Base-by-base conservation (phyloP, 1,140 invertebrate genomes). In the Tetramorium alpestre region DNA sequence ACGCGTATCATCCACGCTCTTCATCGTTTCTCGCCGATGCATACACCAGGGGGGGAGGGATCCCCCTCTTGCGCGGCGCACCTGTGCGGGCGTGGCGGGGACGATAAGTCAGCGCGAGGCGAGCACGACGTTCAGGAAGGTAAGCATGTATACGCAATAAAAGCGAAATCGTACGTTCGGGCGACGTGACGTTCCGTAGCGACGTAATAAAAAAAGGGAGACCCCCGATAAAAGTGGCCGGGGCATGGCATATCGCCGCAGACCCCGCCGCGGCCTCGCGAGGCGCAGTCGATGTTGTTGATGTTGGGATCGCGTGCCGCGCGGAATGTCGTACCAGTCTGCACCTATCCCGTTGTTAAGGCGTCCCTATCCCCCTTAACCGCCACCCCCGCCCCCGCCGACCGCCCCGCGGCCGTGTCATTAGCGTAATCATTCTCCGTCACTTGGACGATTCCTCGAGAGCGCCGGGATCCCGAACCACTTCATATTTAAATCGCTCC, bases 361-460 rank as follows among this genome's bases (percentile, higher is more conserved):
- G 70, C 69, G 54, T 87, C 72, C 62, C n/a, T 69, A 16, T 77
- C 13, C 44, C 25, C 28, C n/a, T 18, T 33, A 33, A 33, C 28
- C 10, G 25, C 69, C 64, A 58, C 25, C 82, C 80, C 25, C 47
- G 64, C 7, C 2, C 25, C 6, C 82, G 67, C 58, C 65, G 73
- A 33, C 60, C 85, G 64, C 44, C 76, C 80, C 88, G 85, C 85
- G 64, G 67, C n/a, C 49, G 84, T 89, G 87, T 93, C 92, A 93
- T 93, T 93, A 93, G 88, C 92, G 92, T 93, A 93, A 93, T 93
- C 91, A 93, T 89, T 93, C 92, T 90, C 91, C 92, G 93, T 93
- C 93, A 93, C 91, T 93, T 93, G 87, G 87, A 87, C 77, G 82
- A 86, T 88, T 91, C 84, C 65, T 89, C 87, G 73, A 89, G 77